Conservation (phyloP, 2,888 invertebrate species). For the Sinopyrophorus schimmeli region DNA sequence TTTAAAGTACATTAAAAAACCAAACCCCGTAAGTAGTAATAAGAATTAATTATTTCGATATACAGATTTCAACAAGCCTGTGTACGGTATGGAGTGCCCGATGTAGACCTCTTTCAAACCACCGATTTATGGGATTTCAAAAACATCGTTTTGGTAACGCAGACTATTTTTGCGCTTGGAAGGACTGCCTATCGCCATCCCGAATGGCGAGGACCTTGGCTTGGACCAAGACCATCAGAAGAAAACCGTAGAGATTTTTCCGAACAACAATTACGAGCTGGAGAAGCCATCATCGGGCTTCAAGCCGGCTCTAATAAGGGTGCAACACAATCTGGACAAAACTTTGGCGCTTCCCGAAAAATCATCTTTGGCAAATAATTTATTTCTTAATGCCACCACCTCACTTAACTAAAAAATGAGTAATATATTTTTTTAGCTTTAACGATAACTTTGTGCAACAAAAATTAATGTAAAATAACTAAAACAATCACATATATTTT, state of each 20-base stretch:
- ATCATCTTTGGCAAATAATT: conserved; percentile 75
- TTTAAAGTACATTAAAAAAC: not conserved
- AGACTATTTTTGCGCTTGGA: conserved; percentile 85
- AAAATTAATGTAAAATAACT: no score
- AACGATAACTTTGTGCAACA: no score
- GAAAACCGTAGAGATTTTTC: conserved; percentile 81
- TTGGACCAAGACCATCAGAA: conserved; percentile 86
- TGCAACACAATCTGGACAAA: conserved; percentile 85
- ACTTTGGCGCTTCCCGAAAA: conserved; percentile 81
- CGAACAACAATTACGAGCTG: conserved; percentile 80
- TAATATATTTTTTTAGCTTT: no score
- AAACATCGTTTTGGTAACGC: conserved; percentile 85
- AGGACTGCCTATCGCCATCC: conserved; percentile 84
- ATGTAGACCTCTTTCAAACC: conserved; percentile 87
- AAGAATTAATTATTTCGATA: no score
- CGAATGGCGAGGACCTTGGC: conserved; percentile 79
- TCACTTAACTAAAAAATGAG: no score
- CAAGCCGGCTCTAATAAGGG: conserved; percentile 87
- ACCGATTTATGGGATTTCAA: conserved; percentile 90
- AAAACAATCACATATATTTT: no score
- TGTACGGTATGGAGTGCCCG: conserved; percentile 80
- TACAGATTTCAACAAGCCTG: conserved; percentile 81
- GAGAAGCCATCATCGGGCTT: conserved; percentile 81
- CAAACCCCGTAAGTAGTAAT: no score
- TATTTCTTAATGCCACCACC: no score